Evolutionary conservation across 2,113 vertebrate species (phyloP).

Genomic region (Varanus komodoensis): DNA sequence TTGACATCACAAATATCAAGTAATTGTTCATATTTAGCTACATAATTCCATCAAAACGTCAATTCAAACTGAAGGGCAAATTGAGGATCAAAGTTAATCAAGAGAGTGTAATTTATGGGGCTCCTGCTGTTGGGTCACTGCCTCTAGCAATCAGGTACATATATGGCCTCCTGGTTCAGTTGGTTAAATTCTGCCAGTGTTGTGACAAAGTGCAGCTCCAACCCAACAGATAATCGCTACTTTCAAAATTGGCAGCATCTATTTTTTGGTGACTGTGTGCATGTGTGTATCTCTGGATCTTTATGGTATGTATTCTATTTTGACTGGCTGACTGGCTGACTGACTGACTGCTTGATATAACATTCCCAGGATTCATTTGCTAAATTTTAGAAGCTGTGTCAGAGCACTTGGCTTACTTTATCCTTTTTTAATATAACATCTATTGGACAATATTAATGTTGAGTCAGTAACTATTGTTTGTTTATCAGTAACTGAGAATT

Average conservation of each 20-base stretch:
- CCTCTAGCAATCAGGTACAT: background rate
- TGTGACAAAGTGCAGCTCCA: background rate
- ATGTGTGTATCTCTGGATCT: background rate
- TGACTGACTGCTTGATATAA: too few species aligned
- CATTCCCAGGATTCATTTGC: background rate
- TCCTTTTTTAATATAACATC: rapidly evolving
- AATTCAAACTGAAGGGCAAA: background rate
- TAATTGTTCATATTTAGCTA: background rate
- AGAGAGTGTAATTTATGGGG: background rate
- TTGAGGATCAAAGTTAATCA: background rate
- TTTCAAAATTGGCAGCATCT: background rate
- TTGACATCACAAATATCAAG: background rate
- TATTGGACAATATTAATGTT: background rate
- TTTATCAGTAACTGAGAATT: background rate
- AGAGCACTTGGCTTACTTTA: background rate
- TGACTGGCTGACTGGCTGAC: too few species aligned
- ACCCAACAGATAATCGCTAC: background rate
- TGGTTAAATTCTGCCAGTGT: background rate
- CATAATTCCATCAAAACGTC: background rate
- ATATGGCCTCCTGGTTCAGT: background rate
- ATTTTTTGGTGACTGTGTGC: background rate
- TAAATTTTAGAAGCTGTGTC: background rate
- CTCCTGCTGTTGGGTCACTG: background rate
- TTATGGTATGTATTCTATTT: background rate
- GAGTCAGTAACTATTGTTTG: background rate